These are phyloP conservation scores for Parnassius glacialis DNA, from an alignment of 2,888 invertebrate species.

Conservation along the genomic window DNA sequence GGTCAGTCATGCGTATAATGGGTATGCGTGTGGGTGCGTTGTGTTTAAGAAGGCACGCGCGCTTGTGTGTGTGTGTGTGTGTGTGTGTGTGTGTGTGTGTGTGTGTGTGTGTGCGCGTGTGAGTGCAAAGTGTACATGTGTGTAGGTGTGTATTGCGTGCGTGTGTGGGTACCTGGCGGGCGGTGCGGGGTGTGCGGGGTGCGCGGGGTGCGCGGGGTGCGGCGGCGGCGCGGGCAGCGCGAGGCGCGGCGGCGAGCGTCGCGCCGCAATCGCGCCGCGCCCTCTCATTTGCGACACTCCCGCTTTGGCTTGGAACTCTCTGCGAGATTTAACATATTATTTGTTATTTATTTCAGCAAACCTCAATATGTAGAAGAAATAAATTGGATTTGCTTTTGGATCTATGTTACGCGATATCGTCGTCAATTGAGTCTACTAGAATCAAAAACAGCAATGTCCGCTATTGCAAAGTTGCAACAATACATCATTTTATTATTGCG, in stretches of 20 bases:
- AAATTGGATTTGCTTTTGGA: too few relatives aligned
- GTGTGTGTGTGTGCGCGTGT: background rate
- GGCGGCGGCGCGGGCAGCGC: conserved; percentile 41
- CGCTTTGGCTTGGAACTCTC: conserved; percentile 65
- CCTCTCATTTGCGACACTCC: conserved; percentile 33
- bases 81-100: conserved; percentile 20
- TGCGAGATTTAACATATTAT: conserved; percentile 32
- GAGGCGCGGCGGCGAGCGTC: conserved; percentile 33
- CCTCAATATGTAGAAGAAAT: too few relatives aligned
- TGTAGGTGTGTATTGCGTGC: background rate
- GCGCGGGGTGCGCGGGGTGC: conserved; percentile 24
- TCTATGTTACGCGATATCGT: too few relatives aligned
- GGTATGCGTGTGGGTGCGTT: conserved; percentile 18
- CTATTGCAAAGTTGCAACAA: too few relatives aligned
- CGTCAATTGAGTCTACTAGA: too few relatives aligned
- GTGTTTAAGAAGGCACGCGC: conserved; percentile 23
- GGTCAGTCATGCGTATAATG: background rate
- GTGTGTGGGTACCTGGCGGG: too few relatives aligned
- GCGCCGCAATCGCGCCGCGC: conserved; percentile 29
- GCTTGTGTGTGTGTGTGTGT: too few relatives aligned
- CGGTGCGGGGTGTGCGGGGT: too few relatives aligned
- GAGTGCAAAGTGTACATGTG: conserved; percentile 16
- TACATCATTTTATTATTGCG: too few relatives aligned
- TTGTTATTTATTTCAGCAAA: too few relatives aligned
- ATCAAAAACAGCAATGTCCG: too few relatives aligned